Evolutionary conservation across 2,797 vertebrate species (phyloP), one percentile per base, ranked within the genome.

Genomic region (Anas bahamensis): DNA sequence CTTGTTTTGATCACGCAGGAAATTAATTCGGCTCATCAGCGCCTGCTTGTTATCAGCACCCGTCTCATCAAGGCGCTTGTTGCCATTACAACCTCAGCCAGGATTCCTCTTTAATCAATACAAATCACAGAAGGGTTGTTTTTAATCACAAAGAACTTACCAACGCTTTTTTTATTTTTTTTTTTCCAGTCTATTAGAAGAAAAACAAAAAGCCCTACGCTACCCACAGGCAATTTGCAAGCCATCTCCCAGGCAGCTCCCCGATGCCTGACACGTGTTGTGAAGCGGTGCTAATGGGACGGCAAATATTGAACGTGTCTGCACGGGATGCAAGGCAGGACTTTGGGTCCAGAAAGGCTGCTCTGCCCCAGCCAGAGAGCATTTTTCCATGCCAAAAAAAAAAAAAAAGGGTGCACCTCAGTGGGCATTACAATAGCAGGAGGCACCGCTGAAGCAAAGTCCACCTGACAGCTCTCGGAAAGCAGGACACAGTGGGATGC

Each of bases 21-120:
- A 93, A 95, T 94, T 17, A 83, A 91, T 80, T 59, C 85, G 0
- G 4, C 52, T 93, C 85, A 76, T 91, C 76, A 94, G 81, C 7
- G 41, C 31, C 3, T 1, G 9, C 85, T 76, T 76, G 22, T 93
- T 73, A 89, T 44, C 79, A 57, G 79, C 21, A 35, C 48, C 55
- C 44, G 52, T 5, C 79, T 95, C 95, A 93, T 87, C 90, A 89
- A 85, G 83, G 56, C 79, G 61, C 85, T 95, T 83, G 83, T 85
- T 85, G 64, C 92, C 76, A 83, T 76, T 71, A 88, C 73, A 93
- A 77, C 70, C 70, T 83, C 2, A 52, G 12, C 5, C 76, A 83
- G 80, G 83, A 83, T 74, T 77, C 52, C 77, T 76, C 76, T 95
- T 68, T 83, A 88, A 95, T 91, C 88, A 90, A 93, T 53, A 93